These are phyloP conservation scores for Diacarnus erythraeanus DNA, from an alignment of 37 sponge, comb jelly and placozoan species.

Conservation along the genomic window DNA sequence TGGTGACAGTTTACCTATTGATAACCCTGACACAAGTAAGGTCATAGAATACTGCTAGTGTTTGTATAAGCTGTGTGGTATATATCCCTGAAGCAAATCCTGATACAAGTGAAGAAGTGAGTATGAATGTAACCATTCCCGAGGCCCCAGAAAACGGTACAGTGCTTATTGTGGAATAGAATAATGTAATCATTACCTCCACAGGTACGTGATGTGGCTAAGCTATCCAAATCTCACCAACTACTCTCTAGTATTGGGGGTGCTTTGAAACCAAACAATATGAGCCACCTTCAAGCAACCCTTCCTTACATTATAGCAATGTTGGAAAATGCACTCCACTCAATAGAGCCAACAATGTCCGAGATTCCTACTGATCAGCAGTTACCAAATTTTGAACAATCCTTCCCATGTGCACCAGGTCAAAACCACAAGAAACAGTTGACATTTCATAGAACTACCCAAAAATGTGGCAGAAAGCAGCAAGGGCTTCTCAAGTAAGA, in stretches of 20 bases:
- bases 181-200: neutral
- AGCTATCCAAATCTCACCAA: neutral
- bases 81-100: too few species aligned
- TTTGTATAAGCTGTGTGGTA: too few species aligned
- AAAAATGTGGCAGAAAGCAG: neutral
- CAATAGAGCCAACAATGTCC: neutral
- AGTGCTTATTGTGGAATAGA: too few species aligned
- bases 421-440: neutral
- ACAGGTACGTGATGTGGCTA: neutral
- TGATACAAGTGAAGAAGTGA: neutral
- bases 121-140: too few species aligned
- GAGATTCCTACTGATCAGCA: neutral
- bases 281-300: neutral
- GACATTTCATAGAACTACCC: neutral
- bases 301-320: neutral
- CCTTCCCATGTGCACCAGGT: neutral
- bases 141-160: too few species aligned
- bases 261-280: neutral
- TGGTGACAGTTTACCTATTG: too few species aligned
- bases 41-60: too few species aligned
- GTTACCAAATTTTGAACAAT: neutral
- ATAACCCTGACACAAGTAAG: too few species aligned
- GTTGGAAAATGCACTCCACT: neutral
- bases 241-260: neutral
- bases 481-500: neutral